A percentile compares a stretch with the other conserved stretches of the same genome.
These are phyloP conservation scores for Cepaea nemoralis DNA, from an alignment of 1,140 invertebrate species.

Conservation along the genomic window DNA sequence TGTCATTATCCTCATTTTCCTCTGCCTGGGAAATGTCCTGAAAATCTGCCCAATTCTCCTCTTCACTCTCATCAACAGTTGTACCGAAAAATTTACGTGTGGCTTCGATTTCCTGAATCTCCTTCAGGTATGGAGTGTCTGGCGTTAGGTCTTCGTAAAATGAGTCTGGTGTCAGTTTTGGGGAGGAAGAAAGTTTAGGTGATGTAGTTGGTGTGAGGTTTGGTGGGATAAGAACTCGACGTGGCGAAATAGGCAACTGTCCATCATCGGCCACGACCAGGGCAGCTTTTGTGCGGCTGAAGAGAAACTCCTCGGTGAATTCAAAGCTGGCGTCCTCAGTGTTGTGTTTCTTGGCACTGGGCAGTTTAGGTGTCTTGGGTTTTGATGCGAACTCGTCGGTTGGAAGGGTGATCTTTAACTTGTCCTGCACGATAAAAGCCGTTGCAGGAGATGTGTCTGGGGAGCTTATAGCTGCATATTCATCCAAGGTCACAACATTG, in stretches of 20 bases:
- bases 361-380: conserved; percentile 54
- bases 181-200: conserved; percentile 46
- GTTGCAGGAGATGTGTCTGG: conserved; percentile 57
- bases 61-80: conserved; percentile 28
- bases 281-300: conserved; percentile 62
- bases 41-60: conserved; percentile 56
- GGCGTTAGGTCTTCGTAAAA: background rate
- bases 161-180: conserved; percentile 7
- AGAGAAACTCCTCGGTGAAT: conserved; percentile 65
- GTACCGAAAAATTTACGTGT: conserved; percentile 33
- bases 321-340: conserved; percentile 52
- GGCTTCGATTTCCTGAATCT: conserved; percentile 33
- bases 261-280: conserved; percentile 60
- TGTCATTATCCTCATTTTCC: background rate
- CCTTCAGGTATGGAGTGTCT: conserved; percentile 29
- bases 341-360: conserved; percentile 29
- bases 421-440: conserved; percentile 53
- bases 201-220: conserved; percentile 58
- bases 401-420: conserved; percentile 68
- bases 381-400: conserved; percentile 56
- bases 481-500: conserved; percentile 83
- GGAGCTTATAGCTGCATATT: conserved; percentile 74
- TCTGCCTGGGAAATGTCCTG: conserved; percentile 35
- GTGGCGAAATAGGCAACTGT: conserved; percentile 56
- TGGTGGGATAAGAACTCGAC: conserved; percentile 65